phyloP scores from a whole-genome alignment of 2,888 invertebrate species.

The Labia minor region DNA sequence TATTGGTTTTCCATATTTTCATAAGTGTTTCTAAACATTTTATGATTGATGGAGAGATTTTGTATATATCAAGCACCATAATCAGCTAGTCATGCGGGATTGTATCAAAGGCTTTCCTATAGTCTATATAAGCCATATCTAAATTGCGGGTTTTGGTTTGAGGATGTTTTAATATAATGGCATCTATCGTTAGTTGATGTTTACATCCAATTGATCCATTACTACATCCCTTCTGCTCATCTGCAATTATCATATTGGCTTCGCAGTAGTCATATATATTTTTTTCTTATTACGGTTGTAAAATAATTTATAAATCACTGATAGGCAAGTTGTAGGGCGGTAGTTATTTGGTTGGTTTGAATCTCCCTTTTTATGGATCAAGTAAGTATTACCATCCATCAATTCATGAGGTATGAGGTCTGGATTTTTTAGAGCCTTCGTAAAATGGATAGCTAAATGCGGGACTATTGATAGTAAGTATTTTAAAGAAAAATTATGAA shows the following conservation, averaged over 20 bases:
- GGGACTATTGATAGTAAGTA: no score
- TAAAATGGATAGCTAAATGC: no score
- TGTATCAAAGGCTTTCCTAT: background rate
- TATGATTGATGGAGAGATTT: background rate
- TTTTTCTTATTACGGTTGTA: no score
- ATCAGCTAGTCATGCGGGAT: background rate
- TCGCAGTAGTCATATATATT: background rate
- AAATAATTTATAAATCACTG: no score
- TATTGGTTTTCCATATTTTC: background rate
- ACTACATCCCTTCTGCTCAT: background rate
- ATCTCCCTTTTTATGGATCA: no score
- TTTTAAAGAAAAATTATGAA: no score
- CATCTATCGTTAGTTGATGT: background rate
- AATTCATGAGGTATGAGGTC: no score
- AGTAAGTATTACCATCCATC: no score
- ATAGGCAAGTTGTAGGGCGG: no score
- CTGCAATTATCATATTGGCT: background rate
- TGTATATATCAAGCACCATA: background rate
- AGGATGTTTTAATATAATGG: background rate
- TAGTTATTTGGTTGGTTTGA: no score
- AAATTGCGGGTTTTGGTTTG: conserved; percentile 21
- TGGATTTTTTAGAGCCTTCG: no score
- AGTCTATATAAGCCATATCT: background rate
- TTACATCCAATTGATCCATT: background rate
- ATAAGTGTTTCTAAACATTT: background rate